These are phyloP conservation scores for Drosophila sp. DNA, from an alignment of 1,140 invertebrate species.

Conservation along the genomic window DNA sequence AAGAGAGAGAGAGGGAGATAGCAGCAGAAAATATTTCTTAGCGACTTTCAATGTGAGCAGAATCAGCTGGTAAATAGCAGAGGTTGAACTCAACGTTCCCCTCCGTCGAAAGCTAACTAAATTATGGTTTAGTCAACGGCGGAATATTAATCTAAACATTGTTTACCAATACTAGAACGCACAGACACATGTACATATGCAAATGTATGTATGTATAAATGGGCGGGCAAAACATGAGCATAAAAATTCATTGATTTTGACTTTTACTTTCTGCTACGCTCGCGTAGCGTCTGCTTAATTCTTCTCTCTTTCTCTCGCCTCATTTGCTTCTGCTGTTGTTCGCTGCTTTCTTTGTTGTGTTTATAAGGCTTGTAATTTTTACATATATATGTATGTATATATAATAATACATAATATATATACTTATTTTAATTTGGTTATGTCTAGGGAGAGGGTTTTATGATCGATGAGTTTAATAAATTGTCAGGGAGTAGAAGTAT, in stretches of 20 bases:
- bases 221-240: conserved; percentile 7
- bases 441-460: too few relatives aligned
- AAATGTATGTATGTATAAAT: conserved; percentile 21
- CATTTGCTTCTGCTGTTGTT: conserved; percentile 41
- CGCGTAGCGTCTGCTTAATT: conserved; percentile 29
- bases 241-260: conserved; percentile 69
- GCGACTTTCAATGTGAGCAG: conserved; percentile 19
- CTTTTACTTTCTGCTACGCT: conserved; percentile 69
- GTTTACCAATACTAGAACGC: background rate
- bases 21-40: conserved; percentile 21
- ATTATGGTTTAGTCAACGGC: background rate
- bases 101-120: conserved; percentile 7
- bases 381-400: conserved; percentile 9
- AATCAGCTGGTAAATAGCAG: background rate
- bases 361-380: conserved; percentile 8
- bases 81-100: background rate
- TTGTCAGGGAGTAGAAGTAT: too few relatives aligned
- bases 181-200: conserved; percentile 3
- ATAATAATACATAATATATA: too few relatives aligned
- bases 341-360: conserved; percentile 42
- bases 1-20: background rate
- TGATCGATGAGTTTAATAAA: too few relatives aligned
- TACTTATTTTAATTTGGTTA: too few relatives aligned
- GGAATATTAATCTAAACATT: conserved; percentile 3
- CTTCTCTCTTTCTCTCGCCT: conserved; percentile 33